Conservation (phyloP, 1,140 invertebrate species). For the Sycobia sp. region DNA sequence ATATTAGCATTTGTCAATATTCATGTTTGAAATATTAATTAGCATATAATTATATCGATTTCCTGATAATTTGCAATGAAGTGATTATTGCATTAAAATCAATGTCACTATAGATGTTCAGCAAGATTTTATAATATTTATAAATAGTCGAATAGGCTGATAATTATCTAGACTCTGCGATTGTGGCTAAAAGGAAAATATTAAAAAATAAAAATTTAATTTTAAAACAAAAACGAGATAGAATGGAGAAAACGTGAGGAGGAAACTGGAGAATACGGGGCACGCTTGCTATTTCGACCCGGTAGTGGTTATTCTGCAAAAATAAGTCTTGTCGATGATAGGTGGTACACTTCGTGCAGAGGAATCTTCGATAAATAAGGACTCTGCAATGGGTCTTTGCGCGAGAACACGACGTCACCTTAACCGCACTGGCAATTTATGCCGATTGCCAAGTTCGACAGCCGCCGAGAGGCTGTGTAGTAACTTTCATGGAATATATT, state of each 20-base stretch:
- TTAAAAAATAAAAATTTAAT: too few species aligned
- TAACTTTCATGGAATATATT: not conserved
- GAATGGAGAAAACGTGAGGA: not conserved
- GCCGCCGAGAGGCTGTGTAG: not conserved
- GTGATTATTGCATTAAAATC: too few species aligned
- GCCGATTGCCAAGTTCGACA: slow-evolving; percentile 9
- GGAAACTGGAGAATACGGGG: not conserved
- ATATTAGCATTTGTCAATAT: too few species aligned
- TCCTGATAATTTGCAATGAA: too few species aligned
- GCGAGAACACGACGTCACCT: not conserved
- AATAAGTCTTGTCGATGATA: slow-evolving; percentile 1
- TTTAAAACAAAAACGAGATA: not conserved
- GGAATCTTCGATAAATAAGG: slow-evolving; percentile 1
- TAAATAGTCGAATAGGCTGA: too few species aligned
- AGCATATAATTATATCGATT: too few species aligned
- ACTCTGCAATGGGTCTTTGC: not conserved
- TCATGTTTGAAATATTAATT: too few species aligned
- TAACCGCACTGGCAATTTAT: slow-evolving; percentile 11
- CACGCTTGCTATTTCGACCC: too few species aligned
- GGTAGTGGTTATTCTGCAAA: not conserved
- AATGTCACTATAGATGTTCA: too few species aligned
- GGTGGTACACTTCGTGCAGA: not conserved
- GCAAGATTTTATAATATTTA: too few species aligned
- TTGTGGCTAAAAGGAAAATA: too few species aligned
- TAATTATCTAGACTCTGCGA: too few species aligned